These are phyloP conservation scores for Sarotherodon lohbergeri DNA, from an alignment of 2,113 vertebrate species.

Conservation along the genomic window DNA sequence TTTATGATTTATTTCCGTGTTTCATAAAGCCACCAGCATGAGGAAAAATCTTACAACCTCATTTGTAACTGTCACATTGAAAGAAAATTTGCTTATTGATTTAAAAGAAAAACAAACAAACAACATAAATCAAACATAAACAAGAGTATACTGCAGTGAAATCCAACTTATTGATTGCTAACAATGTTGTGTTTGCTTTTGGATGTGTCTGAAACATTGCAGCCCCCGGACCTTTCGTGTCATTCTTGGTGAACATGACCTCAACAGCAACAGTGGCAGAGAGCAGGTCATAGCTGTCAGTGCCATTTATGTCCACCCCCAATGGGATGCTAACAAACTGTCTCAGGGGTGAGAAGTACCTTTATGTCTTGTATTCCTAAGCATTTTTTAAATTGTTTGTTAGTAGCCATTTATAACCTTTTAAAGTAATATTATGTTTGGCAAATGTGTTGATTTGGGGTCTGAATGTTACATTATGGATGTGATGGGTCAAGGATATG, in stretches of 20 bases:
- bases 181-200: neutral
- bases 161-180: neutral
- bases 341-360: slow-evolving; percentile 58
- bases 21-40: slow-evolving; percentile 2
- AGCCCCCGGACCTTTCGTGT: slow-evolving; percentile 62
- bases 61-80: neutral
- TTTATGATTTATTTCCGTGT: neutral
- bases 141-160: neutral
- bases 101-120: neutral
- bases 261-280: slow-evolving; percentile 49
- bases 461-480: neutral
- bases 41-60: neutral
- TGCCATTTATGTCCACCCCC: slow-evolving; percentile 57
- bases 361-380: neutral
- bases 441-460: neutral
- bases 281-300: slow-evolving; percentile 73
- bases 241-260: slow-evolving; percentile 77
- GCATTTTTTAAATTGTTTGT: neutral
- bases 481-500: neutral
- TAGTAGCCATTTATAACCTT: neutral
- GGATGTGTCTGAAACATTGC: neutral
- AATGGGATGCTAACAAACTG: slow-evolving; percentile 61
- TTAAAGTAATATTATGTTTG: neutral
- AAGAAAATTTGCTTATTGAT: neutral
- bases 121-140: neutral